Evolutionary conservation across 2,888 invertebrate species (phyloP).

Genomic region (Branchellion lobata): DNA sequence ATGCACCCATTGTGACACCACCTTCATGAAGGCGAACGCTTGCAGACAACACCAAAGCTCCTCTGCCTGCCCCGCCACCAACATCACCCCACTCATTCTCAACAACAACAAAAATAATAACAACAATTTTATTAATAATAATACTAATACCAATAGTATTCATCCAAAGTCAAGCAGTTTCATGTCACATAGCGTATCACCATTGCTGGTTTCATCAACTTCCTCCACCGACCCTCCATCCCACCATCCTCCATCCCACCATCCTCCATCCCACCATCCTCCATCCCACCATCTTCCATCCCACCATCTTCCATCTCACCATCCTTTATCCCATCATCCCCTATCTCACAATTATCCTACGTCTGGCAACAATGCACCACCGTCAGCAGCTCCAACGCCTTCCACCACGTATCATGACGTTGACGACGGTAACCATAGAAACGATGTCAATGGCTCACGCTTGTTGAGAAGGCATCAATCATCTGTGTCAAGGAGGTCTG

Average conservation of each 20-base stretch:
- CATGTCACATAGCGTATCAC: not conserved
- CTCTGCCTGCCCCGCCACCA: constrained; percentile 28
- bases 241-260: too few species aligned
- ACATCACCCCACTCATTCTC: not conserved
- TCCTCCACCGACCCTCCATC: not conserved
- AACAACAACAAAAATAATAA: constrained; percentile 12
- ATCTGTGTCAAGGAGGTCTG: too few species aligned
- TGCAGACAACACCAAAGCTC: constrained; percentile 45
- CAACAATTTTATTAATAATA: not conserved
- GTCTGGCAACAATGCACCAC: not conserved
- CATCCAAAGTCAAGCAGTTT: not conserved
- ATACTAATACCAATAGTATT: constrained; percentile 12
- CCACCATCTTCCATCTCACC: not conserved
- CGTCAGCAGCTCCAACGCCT: not conserved
- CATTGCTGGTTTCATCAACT: constrained; percentile 5
- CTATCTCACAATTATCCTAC: not conserved
- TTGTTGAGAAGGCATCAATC: too few species aligned
- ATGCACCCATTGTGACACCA: constrained; percentile 44
- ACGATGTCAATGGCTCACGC: too few species aligned
- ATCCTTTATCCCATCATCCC: not conserved
- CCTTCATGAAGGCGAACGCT: constrained; percentile 45
- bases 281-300: too few species aligned
- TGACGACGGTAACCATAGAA: too few species aligned
- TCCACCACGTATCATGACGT: too few species aligned
- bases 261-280: too few species aligned